These are phyloP conservation scores for Lonchura striata DNA, from an alignment of 2,113 vertebrate genomes.

Conservation along the genomic window DNA sequence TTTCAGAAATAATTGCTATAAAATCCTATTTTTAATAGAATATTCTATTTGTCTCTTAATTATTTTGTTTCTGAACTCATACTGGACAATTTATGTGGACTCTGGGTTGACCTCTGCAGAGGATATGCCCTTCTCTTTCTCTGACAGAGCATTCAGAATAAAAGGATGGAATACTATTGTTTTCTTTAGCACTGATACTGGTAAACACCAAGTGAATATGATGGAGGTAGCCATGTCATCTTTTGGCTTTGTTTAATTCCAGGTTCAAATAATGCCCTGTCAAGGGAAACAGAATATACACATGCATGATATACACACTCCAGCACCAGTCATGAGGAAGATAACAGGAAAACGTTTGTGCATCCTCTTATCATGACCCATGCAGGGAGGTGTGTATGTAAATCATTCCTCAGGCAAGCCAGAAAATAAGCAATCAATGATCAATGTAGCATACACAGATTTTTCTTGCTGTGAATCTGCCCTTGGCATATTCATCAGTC, in stretches of 20 bases:
- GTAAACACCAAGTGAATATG: not conserved
- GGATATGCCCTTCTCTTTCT: not conserved
- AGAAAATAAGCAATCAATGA: not conserved
- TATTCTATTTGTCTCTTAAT: not conserved
- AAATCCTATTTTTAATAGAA: not conserved
- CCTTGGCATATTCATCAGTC: not conserved
- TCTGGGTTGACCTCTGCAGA: not conserved
- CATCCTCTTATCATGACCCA: not conserved
- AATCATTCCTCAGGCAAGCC: not conserved
- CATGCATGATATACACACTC: not conserved
- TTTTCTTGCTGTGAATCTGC: not conserved
- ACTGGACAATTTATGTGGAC: not conserved
- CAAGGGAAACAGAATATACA: not conserved
- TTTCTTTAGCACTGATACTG: not conserved
- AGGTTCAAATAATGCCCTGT: not conserved
- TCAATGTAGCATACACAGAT: not conserved
- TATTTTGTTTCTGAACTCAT: not conserved
- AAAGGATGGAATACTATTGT: not conserved
- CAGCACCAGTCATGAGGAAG: accelerated
- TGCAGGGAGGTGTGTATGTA: not conserved
- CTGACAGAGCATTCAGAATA: not conserved
- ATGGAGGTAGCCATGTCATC: not conserved
- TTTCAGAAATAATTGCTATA: not conserved
- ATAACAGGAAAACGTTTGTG: not conserved
- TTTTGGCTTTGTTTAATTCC: not conserved